Conservation (phyloP, 2,797 vertebrate genomes). For the Salarias fasciatus region DNA sequence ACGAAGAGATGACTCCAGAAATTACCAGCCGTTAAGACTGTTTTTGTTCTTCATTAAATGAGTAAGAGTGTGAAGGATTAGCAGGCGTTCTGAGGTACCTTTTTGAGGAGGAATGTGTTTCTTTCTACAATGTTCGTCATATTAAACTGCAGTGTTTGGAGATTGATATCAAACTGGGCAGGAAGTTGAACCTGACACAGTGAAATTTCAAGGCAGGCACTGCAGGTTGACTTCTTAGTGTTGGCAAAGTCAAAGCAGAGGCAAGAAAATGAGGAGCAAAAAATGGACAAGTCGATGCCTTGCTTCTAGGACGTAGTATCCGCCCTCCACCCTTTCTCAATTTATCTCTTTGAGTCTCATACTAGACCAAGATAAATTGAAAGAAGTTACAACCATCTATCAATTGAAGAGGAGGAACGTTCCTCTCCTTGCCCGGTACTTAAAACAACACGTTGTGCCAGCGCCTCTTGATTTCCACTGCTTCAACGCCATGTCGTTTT, state of each 20-base stretch:
- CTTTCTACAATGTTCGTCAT: no score
- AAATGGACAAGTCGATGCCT: slow-evolving; percentile 18
- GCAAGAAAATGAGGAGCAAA: slow-evolving; percentile 6
- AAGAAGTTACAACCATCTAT: slow-evolving; percentile 55
- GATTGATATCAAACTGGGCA: no score
- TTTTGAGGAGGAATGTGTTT: no score
- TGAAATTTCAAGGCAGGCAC: no score
- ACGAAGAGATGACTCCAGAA: slow-evolving; percentile 45
- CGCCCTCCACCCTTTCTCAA: slow-evolving; percentile 14
- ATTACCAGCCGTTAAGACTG: slow-evolving; percentile 7
- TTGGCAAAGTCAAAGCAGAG: slow-evolving; percentile 16
- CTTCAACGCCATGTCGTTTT: slow-evolving; percentile 74
- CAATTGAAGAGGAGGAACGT: slow-evolving; percentile 44
- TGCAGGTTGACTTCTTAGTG: no score
- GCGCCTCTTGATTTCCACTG: slow-evolving; percentile 73
- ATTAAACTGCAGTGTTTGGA: no score
- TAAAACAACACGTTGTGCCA: slow-evolving; percentile 70
- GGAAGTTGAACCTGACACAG: no score
- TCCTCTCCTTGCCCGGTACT: slow-evolving; percentile 30
- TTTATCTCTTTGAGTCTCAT: slow-evolving; percentile 61
- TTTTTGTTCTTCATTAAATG: slow-evolving; percentile 2
- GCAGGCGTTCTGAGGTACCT: no score
- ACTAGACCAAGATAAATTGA: slow-evolving; percentile 61
- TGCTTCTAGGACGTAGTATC: background rate
- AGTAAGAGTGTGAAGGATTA: no score